A percentile compares a stretch with the other conserved stretches of the same genome.
phyloP scores from a whole-genome alignment of 2,888 invertebrate species.

The Hermodice carunculata region DNA sequence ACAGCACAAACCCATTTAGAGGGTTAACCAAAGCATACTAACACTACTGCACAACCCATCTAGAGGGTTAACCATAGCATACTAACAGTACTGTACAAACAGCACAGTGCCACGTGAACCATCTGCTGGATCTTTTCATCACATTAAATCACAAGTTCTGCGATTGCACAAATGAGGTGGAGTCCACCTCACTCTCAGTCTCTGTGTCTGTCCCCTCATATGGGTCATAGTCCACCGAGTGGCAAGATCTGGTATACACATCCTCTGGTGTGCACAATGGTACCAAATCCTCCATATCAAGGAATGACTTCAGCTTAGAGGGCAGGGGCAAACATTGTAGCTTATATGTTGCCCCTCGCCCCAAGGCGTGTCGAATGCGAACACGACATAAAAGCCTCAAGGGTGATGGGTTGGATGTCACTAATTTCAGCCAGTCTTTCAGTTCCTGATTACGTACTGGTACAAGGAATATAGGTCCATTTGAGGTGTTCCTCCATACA shows the following conservation, averaged over 20 bases:
- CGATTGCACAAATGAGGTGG: conserved; percentile 9
- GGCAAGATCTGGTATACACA: neutral
- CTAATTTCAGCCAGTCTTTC: conserved; percentile 22
- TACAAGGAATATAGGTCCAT: conserved; percentile 5
- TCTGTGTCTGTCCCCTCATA: conserved; percentile 9
- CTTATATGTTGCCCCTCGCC: conserved; percentile 8
- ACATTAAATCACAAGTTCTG: no score
- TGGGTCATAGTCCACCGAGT: neutral
- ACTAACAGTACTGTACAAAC: no score
- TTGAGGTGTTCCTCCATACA: neutral
- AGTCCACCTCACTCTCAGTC: conserved; percentile 11
- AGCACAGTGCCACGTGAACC: no score
- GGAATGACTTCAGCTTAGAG: conserved; percentile 5
- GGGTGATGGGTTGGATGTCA: conserved; percentile 15
- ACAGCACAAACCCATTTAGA: no score
- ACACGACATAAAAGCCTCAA: conserved; percentile 14
- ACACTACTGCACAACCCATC: no score
- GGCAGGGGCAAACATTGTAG: conserved; percentile 10
- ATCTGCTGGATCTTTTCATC: no score
- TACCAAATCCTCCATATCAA: conserved; percentile 10
- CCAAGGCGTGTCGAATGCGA: neutral
- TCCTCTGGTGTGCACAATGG: no score
- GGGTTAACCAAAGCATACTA: no score
- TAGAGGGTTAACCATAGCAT: no score
- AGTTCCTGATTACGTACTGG: conserved; percentile 20